Conservation (phyloP, 1,140 invertebrate genomes). For the Aphidius ervi region DNA sequence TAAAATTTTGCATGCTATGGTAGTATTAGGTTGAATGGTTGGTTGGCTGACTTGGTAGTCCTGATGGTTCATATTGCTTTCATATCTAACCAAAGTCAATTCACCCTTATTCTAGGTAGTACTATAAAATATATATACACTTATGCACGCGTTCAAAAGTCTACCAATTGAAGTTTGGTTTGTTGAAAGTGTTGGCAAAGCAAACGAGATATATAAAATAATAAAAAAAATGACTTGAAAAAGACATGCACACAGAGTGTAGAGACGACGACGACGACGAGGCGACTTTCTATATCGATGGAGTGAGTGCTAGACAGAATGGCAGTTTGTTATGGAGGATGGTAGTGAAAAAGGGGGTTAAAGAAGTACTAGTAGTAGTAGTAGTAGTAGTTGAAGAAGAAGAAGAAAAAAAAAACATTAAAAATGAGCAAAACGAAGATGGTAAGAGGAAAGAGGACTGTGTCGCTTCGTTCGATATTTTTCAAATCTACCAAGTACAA, state of each 20-base stretch:
- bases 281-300: background rate
- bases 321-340: background rate
- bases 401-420: too few relatives aligned
- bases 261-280: too few relatives aligned
- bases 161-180: conserved; percentile 15
- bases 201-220: background rate
- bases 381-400: too few relatives aligned
- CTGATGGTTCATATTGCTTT: too few relatives aligned
- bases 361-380: too few relatives aligned
- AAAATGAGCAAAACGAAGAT: too few relatives aligned
- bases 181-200: background rate
- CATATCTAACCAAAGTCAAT: too few relatives aligned
- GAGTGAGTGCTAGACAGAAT: conserved; percentile 1
- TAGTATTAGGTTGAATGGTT: too few relatives aligned
- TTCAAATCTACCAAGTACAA: conserved; percentile 11
- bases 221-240: background rate
- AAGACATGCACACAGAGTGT: background rate
- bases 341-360: too few relatives aligned
- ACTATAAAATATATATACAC: conserved; percentile 7
- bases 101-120: background rate
- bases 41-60: too few relatives aligned
- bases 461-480: conserved; percentile 14
- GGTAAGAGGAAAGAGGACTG: too few relatives aligned
- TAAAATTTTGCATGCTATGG: too few relatives aligned
- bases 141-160: conserved; percentile 6